These are phyloP conservation scores for Diplodus puntazzo DNA, from an alignment of 2,797 vertebrate genomes.

Conservation along the genomic window DNA sequence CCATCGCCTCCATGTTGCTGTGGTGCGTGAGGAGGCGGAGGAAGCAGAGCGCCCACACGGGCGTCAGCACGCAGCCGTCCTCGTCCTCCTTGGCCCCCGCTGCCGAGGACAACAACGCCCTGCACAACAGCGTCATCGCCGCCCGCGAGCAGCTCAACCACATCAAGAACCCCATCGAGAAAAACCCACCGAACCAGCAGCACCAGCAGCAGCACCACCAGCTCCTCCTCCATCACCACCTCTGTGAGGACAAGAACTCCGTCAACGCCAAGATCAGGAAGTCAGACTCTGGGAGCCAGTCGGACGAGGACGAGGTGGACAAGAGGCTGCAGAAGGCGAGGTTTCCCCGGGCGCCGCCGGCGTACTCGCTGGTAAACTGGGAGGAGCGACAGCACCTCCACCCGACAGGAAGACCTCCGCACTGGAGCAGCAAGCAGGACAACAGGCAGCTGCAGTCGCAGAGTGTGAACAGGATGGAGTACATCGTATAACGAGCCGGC, in stretches of 20 bases:
- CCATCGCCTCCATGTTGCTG: slow-evolving; percentile 84
- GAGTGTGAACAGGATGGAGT: slow-evolving; percentile 89
- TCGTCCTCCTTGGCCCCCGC: slow-evolving; percentile 52
- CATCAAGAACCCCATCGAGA: slow-evolving; percentile 95
- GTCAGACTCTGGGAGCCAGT: slow-evolving; percentile 80
- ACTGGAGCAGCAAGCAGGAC: slow-evolving; percentile 94
- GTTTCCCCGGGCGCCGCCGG: slow-evolving; percentile 86
- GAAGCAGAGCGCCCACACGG: slow-evolving; percentile 87
- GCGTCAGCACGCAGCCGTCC: slow-evolving; percentile 43
- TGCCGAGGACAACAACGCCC: slow-evolving; percentile 84
- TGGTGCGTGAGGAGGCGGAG: slow-evolving; percentile 89
- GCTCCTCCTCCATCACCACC: slow-evolving; percentile 85
- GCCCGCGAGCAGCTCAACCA: slow-evolving; percentile 93
- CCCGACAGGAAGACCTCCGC: slow-evolving; percentile 82
- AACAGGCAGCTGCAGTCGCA: slow-evolving; percentile 94
- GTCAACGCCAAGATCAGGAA: slow-evolving; percentile 91
- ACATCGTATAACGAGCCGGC: slow-evolving; percentile 87
- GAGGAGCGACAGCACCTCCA: slow-evolving; percentile 86
- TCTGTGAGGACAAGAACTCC: slow-evolving; percentile 90
- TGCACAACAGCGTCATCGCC: slow-evolving; percentile 82
- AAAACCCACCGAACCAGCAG: slow-evolving; percentile 77
- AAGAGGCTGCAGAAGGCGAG: slow-evolving; percentile 90
- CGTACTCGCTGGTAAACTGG: slow-evolving; percentile 91
- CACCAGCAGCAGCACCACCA: slow-evolving; percentile 44
- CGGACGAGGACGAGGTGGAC: slow-evolving; percentile 88